Base-by-base conservation (phyloP, 2,888 invertebrate species). In the Eristalis intricaria region DNA sequence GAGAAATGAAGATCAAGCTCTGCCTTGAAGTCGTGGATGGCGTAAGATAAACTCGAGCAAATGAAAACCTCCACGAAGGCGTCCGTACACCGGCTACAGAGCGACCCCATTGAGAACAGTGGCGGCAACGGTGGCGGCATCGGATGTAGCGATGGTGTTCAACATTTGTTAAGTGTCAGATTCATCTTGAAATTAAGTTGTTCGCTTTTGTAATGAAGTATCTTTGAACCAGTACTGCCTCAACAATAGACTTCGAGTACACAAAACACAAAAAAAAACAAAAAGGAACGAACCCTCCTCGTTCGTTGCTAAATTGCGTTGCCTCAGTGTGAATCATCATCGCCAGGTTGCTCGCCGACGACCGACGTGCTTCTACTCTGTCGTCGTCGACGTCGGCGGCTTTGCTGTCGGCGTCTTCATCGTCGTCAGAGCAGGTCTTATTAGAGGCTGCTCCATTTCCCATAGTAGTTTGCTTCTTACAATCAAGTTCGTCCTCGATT, bases 181-280 rank as follows among this genome's bases (percentile, higher is more conserved):
- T 88, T 88, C 88, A 88, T 88, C 88, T 88, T 88, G 88, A 88
- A 84, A 88, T 88, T 88, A 88, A 88, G 88, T 88, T 88, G 88
- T 88, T 84, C 80, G 88, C 88, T 84, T 74, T 88, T 88, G 88
- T 88, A 84, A 84, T 88, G 19, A 50, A 50, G 84, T 65, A 87
- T 80, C 84, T 86, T 83, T 83, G 64, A 83, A 75, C 66, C 78
- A 74, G 83, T 76, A 74, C 78, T 76, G 65, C 78, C 40, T 70
- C 61, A 86, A 86, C 86, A 86, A 86, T 83, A 66, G 77, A 56
- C 61, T 60, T 61, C 58, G 69, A 69, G 71, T 60, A 43, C 64
- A 84, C 87, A 87, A 79, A 86, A 79, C 79, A 43, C 1, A n/a
- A n/a, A n/a, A 26, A 1, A 26, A 43, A 43, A 15, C 19, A 50